Base-by-base conservation (phyloP, 1,140 invertebrate genomes). In the Theocolax elegans region DNA sequence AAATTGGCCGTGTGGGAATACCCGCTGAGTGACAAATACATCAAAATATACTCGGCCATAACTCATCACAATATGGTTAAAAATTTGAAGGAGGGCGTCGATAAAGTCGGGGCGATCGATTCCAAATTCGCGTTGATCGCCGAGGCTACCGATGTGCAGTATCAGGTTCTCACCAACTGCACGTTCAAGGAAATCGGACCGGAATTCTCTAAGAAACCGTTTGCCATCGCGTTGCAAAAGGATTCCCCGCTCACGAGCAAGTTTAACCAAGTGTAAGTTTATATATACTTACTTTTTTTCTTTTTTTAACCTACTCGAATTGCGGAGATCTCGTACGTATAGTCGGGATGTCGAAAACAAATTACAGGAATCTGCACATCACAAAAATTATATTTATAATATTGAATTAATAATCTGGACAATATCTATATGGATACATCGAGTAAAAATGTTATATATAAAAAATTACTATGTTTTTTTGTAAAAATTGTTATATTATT, bases 1-100 rank as follows among this genome's bases (percentile, higher is more conserved):
- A 95, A 97, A 82, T 81, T 99, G 15, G 97, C 97, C 0, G 97
- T 99, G 0, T 99, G 97, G 97, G 97, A 99, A 82, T 99, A 99
- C 84, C 97, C 97, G 0, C 95, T 98, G 0, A 97, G 95, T 76
- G 97, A 99, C 82, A 99, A 97, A 78, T 99, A 97, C 83, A 98
- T 96, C 1, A 99, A 99, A 83, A 97, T 99, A 90, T 98, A 96
- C 92, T 93, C 97, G 81, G 95, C 95, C 1, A 99, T 99, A 96
- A 91, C 94, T 77, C 95, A 97, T 74, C 92, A 95, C 0, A 89
- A 87, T 0, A 89, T 98, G 19, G 97, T 97, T 0, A 86, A 88
- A 19, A 90, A 87, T 2, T 87, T 93, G 7, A 90, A 94, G 0
- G 92, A 94, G 62, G 97, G 95, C 71, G 95, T 99, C 0, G 84